These are phyloP conservation scores for Acheta domesticus DNA, from an alignment of 2,888 invertebrate genomes.

Conservation along the genomic window DNA sequence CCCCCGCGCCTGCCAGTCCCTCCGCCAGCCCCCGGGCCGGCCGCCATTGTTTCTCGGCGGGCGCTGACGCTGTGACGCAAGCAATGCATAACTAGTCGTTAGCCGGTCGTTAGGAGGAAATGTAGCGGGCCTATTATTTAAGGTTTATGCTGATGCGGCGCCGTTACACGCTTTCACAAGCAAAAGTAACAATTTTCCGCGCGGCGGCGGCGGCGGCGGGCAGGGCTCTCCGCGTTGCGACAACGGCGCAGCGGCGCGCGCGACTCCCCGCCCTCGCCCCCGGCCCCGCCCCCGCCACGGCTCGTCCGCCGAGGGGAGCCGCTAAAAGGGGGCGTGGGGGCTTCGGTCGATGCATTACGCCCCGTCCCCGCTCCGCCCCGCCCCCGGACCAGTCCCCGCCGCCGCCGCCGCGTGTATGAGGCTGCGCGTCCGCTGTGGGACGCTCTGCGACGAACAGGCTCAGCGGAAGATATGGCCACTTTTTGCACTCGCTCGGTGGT, in stretches of 20 bases:
- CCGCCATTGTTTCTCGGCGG: not conserved
- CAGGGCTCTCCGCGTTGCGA: too few relatives aligned
- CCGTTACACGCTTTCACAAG: constrained; percentile 18
- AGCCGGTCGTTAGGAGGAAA: constrained; percentile 18
- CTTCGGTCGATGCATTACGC: not conserved
- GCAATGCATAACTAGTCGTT: constrained; percentile 18
- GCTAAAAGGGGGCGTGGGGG: not conserved
- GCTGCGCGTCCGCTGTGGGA: not conserved
- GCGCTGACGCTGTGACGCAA: not conserved
- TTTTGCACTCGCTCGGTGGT: too few relatives aligned
- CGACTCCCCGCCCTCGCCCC: not conserved
- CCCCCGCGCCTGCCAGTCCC: not conserved
- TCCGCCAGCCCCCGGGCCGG: not conserved
- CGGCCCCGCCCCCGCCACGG: not conserved
- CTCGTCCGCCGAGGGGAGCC: not conserved
- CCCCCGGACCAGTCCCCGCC: not conserved
- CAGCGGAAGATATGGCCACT: too few relatives aligned
- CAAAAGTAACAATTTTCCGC: constrained; percentile 18
- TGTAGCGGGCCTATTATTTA: constrained; percentile 18
- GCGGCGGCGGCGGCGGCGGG: not conserved
- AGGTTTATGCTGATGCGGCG: constrained; percentile 3
- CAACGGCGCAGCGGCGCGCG: not conserved
- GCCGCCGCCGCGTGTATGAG: not conserved
- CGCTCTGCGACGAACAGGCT: too few relatives aligned
- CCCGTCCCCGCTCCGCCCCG: not conserved